A percentile compares a stretch with the other conserved stretches of the same genome.
Conservation (phyloP, 2,888 invertebrate genomes). For the Mermis nigrescens region DNA sequence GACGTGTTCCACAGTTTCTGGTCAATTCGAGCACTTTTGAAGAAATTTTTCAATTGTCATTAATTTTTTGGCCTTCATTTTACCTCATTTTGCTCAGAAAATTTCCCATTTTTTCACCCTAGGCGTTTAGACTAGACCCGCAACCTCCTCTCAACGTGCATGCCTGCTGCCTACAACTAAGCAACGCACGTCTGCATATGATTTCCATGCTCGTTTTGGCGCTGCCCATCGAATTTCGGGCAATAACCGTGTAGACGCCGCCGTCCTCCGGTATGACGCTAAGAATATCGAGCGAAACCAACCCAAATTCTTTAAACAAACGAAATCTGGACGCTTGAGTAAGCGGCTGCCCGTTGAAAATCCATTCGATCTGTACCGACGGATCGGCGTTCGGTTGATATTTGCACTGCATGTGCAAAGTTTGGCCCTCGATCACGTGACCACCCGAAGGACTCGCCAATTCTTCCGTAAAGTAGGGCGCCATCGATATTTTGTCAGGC, state of each 20-base stretch:
- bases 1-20: too few species aligned
- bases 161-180: too few species aligned
- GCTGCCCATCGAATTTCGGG: conserved; percentile 37
- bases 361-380: conserved; percentile 70
- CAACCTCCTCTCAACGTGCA: too few species aligned
- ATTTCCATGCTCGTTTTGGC: conserved; percentile 79
- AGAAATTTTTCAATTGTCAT: too few species aligned
- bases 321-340: conserved; percentile 50
- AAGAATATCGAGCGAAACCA: conserved; percentile 80
- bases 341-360: conserved; percentile 65
- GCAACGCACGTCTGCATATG: conserved; percentile 17
- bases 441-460: conserved; percentile 55
- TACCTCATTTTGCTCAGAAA: too few species aligned
- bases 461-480: conserved; percentile 77
- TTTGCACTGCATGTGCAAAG: conserved; percentile 56
- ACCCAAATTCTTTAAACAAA: conserved; percentile 89
- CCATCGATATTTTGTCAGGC: conserved; percentile 45
- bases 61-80: too few species aligned
- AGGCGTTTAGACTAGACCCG: too few species aligned
- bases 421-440: conserved; percentile 35
- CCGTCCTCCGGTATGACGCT: conserved; percentile 77
- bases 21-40: too few species aligned
- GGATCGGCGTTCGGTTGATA: conserved; percentile 70
- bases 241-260: conserved; percentile 31
- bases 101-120: too few species aligned